These are phyloP conservation scores for Varanus komodoensis DNA, from an alignment of 2,113 vertebrate species.

Conservation along the genomic window DNA sequence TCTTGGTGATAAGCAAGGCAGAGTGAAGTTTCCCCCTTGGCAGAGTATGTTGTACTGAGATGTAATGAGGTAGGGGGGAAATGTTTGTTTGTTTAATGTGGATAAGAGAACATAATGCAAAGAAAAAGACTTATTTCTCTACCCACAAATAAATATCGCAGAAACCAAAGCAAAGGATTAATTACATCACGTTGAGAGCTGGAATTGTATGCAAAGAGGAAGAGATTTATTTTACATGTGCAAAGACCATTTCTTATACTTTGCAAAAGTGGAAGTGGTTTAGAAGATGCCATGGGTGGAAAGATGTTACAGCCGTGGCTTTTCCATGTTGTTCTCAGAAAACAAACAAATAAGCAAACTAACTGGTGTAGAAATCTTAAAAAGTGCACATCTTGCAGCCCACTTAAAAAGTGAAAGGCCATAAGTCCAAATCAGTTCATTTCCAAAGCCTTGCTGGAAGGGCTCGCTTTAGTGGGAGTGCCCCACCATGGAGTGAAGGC, in stretches of 20 bases:
- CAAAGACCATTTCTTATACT: background rate
- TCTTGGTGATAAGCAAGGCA: background rate
- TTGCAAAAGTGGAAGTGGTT: background rate
- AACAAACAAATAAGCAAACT: no score
- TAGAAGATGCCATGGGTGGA: background rate
- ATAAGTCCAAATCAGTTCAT: no score
- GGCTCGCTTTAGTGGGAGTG: no score
- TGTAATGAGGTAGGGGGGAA: constrained; percentile 24
- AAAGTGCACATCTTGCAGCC: no score
- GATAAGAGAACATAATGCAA: background rate
- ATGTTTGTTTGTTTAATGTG: constrained; percentile 48
- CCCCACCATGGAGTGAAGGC: no score
- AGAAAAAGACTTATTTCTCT: constrained; percentile 17
- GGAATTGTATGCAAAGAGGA: background rate
- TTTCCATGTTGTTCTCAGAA: no score
- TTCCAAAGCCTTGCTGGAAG: no score
- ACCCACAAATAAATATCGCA: constrained; percentile 23
- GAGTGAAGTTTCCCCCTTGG: constrained; percentile 1
- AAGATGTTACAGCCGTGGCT: no score
- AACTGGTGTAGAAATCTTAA: no score
- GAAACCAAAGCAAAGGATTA: constrained; percentile 35
- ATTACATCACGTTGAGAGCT: constrained; percentile 15
- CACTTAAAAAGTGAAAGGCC: no score
- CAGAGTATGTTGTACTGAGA: background rate
- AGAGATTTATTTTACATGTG: fast-evolving